Evolutionary conservation across 64 coral and sea anemone species (phyloP).

Genomic region (Cladopsammia gracilis): DNA sequence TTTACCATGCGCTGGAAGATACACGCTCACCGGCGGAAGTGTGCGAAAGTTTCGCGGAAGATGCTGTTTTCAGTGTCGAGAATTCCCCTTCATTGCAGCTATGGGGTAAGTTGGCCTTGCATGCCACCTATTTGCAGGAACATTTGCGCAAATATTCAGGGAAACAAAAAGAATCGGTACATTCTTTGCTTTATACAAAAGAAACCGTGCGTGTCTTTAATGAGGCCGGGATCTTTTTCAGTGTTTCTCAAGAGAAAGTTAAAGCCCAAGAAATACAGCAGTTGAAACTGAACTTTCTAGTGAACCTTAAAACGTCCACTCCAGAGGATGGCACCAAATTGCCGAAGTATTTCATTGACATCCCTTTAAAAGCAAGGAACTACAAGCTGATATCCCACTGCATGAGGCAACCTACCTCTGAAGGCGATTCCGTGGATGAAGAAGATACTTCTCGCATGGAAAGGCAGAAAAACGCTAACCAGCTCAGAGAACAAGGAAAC

Average conservation of each 20-base stretch:
- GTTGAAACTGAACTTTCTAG: conserved; percentile 65
- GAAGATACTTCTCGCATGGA: background rate
- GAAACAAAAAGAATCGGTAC: background rate
- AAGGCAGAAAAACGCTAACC: conserved; percentile 28
- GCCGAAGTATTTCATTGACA: background rate
- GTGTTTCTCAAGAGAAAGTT: conserved; percentile 75
- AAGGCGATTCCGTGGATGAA: background rate
- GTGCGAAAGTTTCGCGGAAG: conserved; percentile 48
- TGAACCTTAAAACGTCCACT: conserved; percentile 25
- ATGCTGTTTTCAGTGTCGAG: conserved; percentile 51
- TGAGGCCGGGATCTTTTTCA: conserved; percentile 72
- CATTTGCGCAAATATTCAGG: conserved; percentile 18
- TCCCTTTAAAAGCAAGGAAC: conserved; percentile 56
- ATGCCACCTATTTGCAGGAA: conserved; percentile 55
- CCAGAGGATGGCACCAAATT: background rate
- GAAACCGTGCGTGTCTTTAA: conserved; percentile 68
- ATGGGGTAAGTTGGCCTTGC: conserved; percentile 65
- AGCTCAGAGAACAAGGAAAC: conserved; percentile 71
- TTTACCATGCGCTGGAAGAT: conserved; percentile 47
- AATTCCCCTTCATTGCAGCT: conserved; percentile 65
- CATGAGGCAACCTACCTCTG: background rate
- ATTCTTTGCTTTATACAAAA: conserved; percentile 64
- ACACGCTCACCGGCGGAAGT: conserved; percentile 45
- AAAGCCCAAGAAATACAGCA: conserved; percentile 67
- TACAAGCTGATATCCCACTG: conserved; percentile 52